Conservation (phyloP, 2,888 invertebrate species). For the Heliconius sara region DNA sequence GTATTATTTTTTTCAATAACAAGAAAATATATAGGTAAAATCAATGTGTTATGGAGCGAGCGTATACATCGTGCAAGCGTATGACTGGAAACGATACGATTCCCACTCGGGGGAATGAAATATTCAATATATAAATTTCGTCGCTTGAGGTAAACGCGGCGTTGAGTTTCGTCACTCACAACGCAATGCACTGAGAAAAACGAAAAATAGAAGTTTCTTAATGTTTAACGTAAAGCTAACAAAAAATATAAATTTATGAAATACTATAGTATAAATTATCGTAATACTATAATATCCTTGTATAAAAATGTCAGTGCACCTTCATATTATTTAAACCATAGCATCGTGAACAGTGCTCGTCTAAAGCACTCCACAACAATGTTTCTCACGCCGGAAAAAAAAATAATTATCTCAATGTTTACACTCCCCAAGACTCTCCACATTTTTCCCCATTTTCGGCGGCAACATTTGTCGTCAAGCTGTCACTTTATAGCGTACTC, state of each 20-base stretch:
- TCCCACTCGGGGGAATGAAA: background rate
- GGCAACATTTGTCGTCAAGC: background rate
- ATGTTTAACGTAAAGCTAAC: too few species aligned
- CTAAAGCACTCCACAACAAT: background rate
- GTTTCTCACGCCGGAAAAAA: background rate
- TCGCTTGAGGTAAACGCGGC: background rate
- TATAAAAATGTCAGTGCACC: background rate
- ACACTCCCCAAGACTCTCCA: background rate
- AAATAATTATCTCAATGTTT: background rate
- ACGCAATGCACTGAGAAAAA: background rate
- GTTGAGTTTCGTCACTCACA: background rate
- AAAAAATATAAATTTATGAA: too few species aligned
- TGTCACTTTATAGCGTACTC: background rate
- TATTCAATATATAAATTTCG: background rate
- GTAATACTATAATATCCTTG: background rate
- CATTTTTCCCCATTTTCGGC: constrained; percentile 13
- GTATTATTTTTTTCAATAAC: too few species aligned
- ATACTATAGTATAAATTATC: background rate
- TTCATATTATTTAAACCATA: background rate
- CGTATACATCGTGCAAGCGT: too few species aligned
- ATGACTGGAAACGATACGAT: background rate
- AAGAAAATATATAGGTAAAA: too few species aligned
- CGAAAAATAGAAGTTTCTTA: background rate
- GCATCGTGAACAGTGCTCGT: background rate
- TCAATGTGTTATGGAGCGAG: too few species aligned